Conservation (phyloP, 2,113 vertebrate species). For the Myrmecophaga tridactyla region DNA sequence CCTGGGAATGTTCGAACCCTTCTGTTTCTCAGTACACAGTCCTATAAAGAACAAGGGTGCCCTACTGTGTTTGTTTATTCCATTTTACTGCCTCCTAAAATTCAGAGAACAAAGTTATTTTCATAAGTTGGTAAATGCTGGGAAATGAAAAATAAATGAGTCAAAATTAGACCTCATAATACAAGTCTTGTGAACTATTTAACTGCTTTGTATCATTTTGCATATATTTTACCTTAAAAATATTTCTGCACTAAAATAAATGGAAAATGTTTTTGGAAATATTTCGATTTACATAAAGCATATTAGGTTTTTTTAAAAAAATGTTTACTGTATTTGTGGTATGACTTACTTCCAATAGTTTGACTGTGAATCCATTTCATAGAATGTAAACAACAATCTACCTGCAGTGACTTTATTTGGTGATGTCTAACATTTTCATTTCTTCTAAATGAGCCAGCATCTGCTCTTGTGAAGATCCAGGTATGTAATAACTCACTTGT, state of each 20-base stretch:
- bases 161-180: neutral
- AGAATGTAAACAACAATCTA: slow-evolving; percentile 28
- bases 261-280: neutral
- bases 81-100: neutral
- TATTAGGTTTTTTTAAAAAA: neutral
- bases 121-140: neutral
- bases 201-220: neutral
- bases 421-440: slow-evolving; percentile 53
- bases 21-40: neutral
- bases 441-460: slow-evolving; percentile 43
- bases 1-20: neutral
- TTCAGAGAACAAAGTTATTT: neutral
- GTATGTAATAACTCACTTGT: neutral
- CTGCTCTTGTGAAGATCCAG: slow-evolving; percentile 65
- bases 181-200: neutral
- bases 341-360: neutral
- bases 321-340: neutral
- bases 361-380: slow-evolving; percentile 9
- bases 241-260: neutral
- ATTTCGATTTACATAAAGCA: neutral
- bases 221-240: neutral
- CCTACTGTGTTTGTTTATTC: neutral
- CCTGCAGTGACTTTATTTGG: slow-evolving; percentile 34
- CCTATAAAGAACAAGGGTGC: neutral
- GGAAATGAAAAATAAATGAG: slow-evolving; percentile 8